Conservation (phyloP, 2,888 invertebrate species). For the Epirrita christyi region DNA sequence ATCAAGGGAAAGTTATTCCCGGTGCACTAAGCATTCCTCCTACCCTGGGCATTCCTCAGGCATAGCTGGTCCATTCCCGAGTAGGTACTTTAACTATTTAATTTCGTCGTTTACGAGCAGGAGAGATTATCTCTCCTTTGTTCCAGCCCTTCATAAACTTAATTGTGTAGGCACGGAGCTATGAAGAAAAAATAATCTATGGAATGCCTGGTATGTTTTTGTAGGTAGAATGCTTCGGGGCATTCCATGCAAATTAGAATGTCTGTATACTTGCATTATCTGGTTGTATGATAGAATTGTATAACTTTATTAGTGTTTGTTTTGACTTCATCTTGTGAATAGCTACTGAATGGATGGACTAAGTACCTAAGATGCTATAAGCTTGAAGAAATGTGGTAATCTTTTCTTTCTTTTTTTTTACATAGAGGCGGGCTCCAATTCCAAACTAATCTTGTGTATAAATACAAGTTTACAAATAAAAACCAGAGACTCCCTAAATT, state of each 20-base stretch:
- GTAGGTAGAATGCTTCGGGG: conserved; percentile 16
- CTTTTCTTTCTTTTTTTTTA: too few species aligned
- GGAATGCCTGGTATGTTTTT: conserved; percentile 40
- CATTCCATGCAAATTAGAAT: conserved; percentile 28
- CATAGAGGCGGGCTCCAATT: too few species aligned
- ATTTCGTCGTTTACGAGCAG: conserved; percentile 69
- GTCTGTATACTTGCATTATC: conserved; percentile 6
- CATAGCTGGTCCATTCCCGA: conserved; percentile 29
- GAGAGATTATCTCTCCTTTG: conserved; percentile 73
- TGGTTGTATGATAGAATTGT: conserved; percentile 13
- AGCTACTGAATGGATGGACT: too few species aligned
- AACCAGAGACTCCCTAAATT: too few species aligned
- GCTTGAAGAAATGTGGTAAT: too few species aligned
- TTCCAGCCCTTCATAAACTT: conserved; percentile 72
- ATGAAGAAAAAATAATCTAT: conserved; percentile 51
- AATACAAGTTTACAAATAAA: too few species aligned
- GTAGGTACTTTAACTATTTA: conserved; percentile 69
- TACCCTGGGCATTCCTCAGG: conserved; percentile 52
- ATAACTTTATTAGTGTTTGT: conserved; percentile 3
- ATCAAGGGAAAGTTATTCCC: background rate
- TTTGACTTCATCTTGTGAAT: too few species aligned
- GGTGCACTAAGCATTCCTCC: conserved; percentile 30
- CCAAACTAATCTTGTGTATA: too few species aligned
- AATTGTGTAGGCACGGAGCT: conserved; percentile 47
- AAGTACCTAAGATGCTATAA: too few species aligned